Evolutionary conservation across 2,113 vertebrate species (phyloP).

Genomic region (Anolis carolinensis): DNA sequence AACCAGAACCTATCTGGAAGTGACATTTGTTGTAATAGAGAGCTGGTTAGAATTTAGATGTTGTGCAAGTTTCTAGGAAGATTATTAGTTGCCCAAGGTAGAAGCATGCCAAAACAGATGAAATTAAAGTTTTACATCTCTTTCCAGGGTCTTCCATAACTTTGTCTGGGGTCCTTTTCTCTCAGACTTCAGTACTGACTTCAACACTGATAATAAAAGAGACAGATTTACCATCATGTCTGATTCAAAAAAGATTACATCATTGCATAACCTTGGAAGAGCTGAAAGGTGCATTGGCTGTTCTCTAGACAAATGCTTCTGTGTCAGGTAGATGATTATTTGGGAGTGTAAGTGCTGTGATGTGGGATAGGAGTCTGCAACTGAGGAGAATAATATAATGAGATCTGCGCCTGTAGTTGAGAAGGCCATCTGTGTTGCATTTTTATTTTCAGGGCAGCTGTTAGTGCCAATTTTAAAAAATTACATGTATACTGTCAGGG

Average conservation of each 20-base stretch:
- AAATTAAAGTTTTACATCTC: background rate
- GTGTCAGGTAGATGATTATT: conserved; percentile 25
- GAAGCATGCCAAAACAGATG: background rate
- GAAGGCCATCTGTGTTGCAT: background rate
- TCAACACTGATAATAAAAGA: background rate
- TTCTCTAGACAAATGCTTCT: conserved; percentile 6
- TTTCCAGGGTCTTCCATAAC: background rate
- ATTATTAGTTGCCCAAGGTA: background rate
- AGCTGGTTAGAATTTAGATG: background rate
- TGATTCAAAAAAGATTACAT: conserved; percentile 2
- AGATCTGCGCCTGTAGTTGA: background rate
- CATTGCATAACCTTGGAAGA: background rate
- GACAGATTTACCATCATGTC: background rate
- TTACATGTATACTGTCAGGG: accelerated
- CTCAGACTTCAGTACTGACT: background rate
- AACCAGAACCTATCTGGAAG: background rate
- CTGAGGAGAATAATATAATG: conserved; percentile 5
- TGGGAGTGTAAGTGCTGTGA: conserved; percentile 14
- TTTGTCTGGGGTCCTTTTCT: background rate
- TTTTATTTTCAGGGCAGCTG: background rate
- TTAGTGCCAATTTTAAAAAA: background rate
- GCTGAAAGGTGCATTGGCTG: background rate
- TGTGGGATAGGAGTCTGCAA: accelerated
- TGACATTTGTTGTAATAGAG: background rate
- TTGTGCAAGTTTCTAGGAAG: background rate